Percentiles rank a stretch among this genome's conserved stretches.
Conservation (phyloP, 2,797 vertebrate genomes). For the Rhincodon typus region DNA sequence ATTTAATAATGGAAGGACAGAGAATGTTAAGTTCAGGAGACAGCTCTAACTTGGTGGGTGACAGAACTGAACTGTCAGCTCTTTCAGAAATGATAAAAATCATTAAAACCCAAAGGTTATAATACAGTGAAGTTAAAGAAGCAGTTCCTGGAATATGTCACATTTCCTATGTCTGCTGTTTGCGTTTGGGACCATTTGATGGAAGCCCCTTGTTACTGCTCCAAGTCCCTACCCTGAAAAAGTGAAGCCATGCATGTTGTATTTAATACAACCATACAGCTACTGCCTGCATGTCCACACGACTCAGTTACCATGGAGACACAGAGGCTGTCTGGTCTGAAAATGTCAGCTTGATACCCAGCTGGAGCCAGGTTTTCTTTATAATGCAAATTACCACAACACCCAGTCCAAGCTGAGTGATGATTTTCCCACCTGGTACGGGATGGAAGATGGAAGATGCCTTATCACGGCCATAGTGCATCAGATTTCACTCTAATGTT, state of each 20-base stretch:
- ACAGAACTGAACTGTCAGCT: not conserved
- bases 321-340: not conserved
- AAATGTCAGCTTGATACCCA: not conserved
- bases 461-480: not conserved
- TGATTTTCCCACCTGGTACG: not conserved
- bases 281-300: not conserved
- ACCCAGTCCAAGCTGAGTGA: not conserved
- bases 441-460: not conserved
- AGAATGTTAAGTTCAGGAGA: not conserved
- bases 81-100: not conserved
- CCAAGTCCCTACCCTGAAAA: not conserved
- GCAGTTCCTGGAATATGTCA: not conserved
- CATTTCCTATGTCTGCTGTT: not conserved
- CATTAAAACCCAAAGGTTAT: not conserved
- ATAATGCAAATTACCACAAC: not conserved
- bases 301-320: not conserved
- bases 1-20: not conserved
- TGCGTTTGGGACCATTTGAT: not conserved
- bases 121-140: not conserved
- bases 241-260: not conserved
- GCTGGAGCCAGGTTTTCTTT: not conserved
- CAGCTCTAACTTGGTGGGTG: not conserved
- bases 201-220: not conserved
- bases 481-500: not conserved
- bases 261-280: not conserved